A percentile compares a stretch with the other conserved stretches of the same genome.
Evolutionary conservation across 2,888 invertebrate species (phyloP).

Genomic region (Cryptocephalus moraei): DNA sequence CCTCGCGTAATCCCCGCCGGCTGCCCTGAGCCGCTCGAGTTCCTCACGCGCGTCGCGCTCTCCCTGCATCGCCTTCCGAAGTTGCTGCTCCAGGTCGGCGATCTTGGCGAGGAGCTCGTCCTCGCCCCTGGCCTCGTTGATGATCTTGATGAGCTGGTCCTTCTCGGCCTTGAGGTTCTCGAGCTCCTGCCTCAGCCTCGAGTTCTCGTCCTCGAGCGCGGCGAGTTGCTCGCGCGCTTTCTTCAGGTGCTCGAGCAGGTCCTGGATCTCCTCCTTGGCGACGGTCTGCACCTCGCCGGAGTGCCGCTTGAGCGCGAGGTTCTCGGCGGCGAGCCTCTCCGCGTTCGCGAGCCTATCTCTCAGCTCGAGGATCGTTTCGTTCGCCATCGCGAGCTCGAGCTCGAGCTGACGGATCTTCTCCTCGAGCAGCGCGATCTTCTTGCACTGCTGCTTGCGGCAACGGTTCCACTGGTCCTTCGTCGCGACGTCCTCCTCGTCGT

Average conservation of each 20-base stretch:
- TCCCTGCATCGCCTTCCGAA: conserved; percentile 23
- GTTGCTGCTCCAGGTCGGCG: conserved; percentile 15
- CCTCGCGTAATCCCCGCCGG: conserved; percentile 12
- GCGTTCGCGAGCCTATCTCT: conserved; percentile 7
- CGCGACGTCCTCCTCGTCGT: background rate
- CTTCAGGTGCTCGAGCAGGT: conserved; percentile 25
- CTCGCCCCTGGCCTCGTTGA: conserved; percentile 1
- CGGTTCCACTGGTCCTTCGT: background rate
- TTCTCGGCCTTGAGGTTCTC: conserved; percentile 10
- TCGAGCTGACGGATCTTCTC: conserved; percentile 11
- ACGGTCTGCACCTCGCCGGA: conserved; percentile 30
- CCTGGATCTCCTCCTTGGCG: conserved; percentile 31
- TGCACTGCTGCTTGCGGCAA: background rate
- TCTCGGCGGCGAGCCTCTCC: conserved; percentile 22
- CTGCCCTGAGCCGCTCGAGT: conserved; percentile 12
- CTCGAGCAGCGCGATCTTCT: background rate
- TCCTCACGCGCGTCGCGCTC: conserved; percentile 25
- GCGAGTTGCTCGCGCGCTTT: conserved; percentile 18
- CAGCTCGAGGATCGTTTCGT: conserved; percentile 14
- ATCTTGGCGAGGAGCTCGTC: background rate
- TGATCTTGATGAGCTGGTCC: conserved; percentile 6
- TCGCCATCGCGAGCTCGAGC: conserved; percentile 15
- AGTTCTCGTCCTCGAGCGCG: conserved; percentile 18
- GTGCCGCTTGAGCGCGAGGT: conserved; percentile 27
- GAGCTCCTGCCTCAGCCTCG: conserved; percentile 5